These are phyloP conservation scores for Aldabrachelys gigantea DNA, from an alignment of 2,113 vertebrate species.

Conservation along the genomic window DNA sequence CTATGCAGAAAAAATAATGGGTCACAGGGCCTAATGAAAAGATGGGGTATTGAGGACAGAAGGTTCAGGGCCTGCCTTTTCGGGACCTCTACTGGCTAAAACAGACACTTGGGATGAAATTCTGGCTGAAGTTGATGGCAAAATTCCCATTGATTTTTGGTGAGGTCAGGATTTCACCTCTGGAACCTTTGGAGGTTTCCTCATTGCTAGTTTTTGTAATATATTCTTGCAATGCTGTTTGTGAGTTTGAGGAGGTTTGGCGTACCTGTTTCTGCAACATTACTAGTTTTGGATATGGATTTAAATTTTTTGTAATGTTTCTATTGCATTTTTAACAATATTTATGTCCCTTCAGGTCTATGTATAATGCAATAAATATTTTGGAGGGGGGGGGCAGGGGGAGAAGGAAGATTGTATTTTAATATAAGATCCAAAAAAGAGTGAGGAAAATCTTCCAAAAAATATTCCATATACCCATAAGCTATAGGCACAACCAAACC, in stretches of 20 bases:
- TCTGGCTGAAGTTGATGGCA: not conserved
- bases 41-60: not conserved
- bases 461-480: not conserved
- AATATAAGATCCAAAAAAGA: not conserved
- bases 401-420: not conserved
- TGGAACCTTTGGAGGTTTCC: not conserved
- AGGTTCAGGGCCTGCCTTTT: not conserved
- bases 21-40: not conserved
- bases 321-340: not conserved
- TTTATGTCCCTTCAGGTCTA: not conserved
- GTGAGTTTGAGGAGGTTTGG: not conserved
- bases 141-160: not conserved
- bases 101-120: not conserved
- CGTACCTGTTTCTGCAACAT: not conserved
- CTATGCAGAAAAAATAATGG: not conserved
- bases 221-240: not conserved
- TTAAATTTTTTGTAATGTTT: not conserved
- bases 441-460: not conserved
- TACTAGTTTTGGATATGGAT: not conserved
- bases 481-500: not conserved
- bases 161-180: not conserved
- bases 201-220: not conserved
- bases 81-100: not conserved
- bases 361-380: not conserved
- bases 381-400: not conserved